Evolutionary conservation across 2,113 vertebrate genomes (phyloP), one percentile per base, ranked within the genome.

Genomic region (Rhombomys opimus): DNA sequence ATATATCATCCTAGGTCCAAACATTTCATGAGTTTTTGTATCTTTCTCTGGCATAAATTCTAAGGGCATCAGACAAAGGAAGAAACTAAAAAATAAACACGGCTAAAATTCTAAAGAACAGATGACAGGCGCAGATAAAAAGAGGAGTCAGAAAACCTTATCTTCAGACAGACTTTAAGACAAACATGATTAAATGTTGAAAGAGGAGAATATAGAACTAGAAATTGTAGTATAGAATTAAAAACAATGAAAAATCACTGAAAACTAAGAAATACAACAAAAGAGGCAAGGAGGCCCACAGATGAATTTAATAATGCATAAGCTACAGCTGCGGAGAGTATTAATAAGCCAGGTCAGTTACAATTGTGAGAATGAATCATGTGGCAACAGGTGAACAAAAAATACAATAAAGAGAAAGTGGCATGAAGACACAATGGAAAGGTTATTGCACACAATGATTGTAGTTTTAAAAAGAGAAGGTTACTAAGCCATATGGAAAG

Each of bases 171-270:
- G 84, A 89, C 30, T 95, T 95, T 13, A 91, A 68, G 73, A 90
- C 32, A 89, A 94, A 82, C 27, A 1, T 54, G 22, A 70, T 77
- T 35, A 76, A 77, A 67, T 87, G 18, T 77, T 52, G 65, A 89
- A 95, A 85, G 61, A 76, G 30, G 90, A 85, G 93, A 94, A 91
- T 27, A 65, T 2, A 22, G 95, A 65, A 92, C 65, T 81, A 70
- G 93, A 85, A 95, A 54, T 80, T 94, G 93, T 61, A 96, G 41
- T 46, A 94, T 72, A 88, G 18, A 93, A 92, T 57, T 72, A 20
- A 68, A 95, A 96, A 61, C 22, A 81, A 91, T 54, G 92, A 63
- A 12, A 12, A 82, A 9, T 18, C 22, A 95, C 14, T 73, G 13
- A 88, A 89, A 87, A 59, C 23, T 81, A 93, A 84, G 88, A 85